phyloP scores from a whole-genome alignment of 2,113 vertebrate species.

The Thymallus thymallus region DNA sequence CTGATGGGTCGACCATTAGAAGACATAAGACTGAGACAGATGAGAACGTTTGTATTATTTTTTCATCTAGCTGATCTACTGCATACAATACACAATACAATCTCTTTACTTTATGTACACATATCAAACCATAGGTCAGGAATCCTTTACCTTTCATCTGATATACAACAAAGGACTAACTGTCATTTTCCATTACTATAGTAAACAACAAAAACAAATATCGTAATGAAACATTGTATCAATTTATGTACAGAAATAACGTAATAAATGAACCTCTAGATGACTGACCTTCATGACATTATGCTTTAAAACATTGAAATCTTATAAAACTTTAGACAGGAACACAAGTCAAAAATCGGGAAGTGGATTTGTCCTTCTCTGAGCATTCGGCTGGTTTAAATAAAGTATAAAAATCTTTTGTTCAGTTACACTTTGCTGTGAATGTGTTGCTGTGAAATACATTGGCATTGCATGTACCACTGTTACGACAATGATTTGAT shows the following conservation, averaged over 20 bases:
- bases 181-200: constrained; percentile 64
- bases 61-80: constrained; percentile 88
- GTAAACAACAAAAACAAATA: constrained; percentile 49
- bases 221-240: constrained; percentile 41
- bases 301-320: neutral
- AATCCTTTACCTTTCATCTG: constrained; percentile 40
- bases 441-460: neutral
- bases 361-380: neutral
- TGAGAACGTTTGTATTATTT: constrained; percentile 76
- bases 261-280: constrained; percentile 37
- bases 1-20: constrained; percentile 3
- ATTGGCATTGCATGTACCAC: too few species aligned
- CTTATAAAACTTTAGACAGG: neutral
- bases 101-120: constrained; percentile 90
- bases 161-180: constrained; percentile 76
- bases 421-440: neutral
- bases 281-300: neutral
- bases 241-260: constrained; percentile 56
- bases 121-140: constrained; percentile 74
- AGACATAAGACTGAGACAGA: constrained; percentile 52
- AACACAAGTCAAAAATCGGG: too few species aligned
- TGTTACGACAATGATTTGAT: too few species aligned
- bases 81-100: constrained; percentile 96
- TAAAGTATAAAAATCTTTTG: neutral
- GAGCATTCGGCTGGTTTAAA: neutral